Base-by-base conservation (phyloP, 2,113 vertebrate species). In the Phaethon lepturus region DNA sequence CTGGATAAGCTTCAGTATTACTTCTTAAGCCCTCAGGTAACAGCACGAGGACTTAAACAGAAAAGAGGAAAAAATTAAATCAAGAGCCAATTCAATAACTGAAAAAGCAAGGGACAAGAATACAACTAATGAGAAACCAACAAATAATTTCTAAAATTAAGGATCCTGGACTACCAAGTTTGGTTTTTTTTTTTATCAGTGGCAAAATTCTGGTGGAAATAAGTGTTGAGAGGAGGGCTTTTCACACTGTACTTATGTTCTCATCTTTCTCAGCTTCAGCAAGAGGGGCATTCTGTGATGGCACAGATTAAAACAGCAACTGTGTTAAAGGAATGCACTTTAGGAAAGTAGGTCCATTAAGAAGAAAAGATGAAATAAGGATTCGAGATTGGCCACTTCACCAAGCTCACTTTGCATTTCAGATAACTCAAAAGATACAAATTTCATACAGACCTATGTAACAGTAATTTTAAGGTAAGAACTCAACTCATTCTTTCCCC, bases 311-410 rank as follows among this genome's bases (percentile, higher is more conserved):
- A 71, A 96, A 69, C 45, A 67, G 49, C 62, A 82, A 80, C 59
- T 42, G 56, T 55, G 44, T 75, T 85, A 92, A 74, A 58, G 42
- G 25, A 89, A 93, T 93, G 82, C 52, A 74, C 45, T 93, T 75
- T 9, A 72, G 59, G 62, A 84, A 95, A 91, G 77, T 2, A 94
- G 25, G 25, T 55, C 29, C 13, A 17, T 72, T 90, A 84, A 77
- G 86, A 96, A 82, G 90, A 92, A 88, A 82, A 92, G 80, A 86
- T 11, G 29, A 96, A 95, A 80, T 64, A 74, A 91, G 22, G 64
- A 86, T 60, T 95, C 79, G 74, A 67, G 91, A 79, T 17, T 33
- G 42, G 15, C 50, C 40, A 78, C 38, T 18, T 92, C 31, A 64
- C 18, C 58, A 84, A 64, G 11, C 23, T 73, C 7, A 66, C 33